Conservation (phyloP, 1,140 invertebrate species). For the Papilio glaucus region DNA sequence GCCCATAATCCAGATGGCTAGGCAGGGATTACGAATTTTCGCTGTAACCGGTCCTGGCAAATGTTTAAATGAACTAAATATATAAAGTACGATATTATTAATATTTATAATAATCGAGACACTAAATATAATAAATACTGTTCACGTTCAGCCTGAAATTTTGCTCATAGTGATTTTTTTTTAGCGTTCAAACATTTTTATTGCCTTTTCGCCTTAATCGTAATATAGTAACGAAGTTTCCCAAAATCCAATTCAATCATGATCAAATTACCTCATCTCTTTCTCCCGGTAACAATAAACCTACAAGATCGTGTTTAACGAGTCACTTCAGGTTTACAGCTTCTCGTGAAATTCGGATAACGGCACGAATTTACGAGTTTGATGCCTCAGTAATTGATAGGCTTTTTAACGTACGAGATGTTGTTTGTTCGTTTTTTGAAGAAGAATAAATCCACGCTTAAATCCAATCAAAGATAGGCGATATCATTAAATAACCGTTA, state of each 20-base stretch:
- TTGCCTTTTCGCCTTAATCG: not conserved
- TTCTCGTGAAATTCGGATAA: slow-evolving; percentile 28
- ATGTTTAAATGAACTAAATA: no score
- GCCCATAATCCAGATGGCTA: no score
- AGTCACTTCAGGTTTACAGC: slow-evolving; percentile 34
- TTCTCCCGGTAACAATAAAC: slow-evolving; percentile 29
- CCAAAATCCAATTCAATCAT: not conserved
- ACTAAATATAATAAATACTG: no score
- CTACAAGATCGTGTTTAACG: slow-evolving; percentile 25
- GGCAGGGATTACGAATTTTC: no score
- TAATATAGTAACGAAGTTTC: not conserved
- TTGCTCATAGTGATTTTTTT: not conserved
- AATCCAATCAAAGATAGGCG: no score
- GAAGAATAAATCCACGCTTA: no score
- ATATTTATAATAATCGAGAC: no score
- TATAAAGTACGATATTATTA: no score
- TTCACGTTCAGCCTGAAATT: no score
- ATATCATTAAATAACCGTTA: no score
- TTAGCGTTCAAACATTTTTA: not conserved
- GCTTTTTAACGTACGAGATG: slow-evolving; percentile 12
- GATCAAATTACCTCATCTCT: slow-evolving; percentile 25
- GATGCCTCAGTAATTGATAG: slow-evolving; percentile 26
- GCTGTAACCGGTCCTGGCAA: no score
- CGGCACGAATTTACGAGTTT: slow-evolving; percentile 12
- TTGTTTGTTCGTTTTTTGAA: no score